phyloP scores from a whole-genome alignment of 2,797 vertebrate species.

The Paedocypris micromegethes region DNA sequence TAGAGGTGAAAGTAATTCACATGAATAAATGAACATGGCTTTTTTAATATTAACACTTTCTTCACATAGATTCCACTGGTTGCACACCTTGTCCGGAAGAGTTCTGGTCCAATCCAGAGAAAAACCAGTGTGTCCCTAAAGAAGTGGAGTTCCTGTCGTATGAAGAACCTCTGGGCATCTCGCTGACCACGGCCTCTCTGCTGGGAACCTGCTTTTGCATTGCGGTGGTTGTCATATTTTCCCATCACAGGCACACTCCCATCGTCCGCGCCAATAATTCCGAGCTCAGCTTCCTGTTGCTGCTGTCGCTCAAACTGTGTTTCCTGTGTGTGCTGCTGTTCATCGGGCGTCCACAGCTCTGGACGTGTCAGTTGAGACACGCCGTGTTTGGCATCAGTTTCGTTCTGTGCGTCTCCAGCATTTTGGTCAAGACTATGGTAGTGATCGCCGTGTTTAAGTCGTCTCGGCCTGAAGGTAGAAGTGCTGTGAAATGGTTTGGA shows the following conservation, averaged over 20 bases:
- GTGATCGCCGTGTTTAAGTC: constrained; percentile 60
- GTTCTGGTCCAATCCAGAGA: constrained; percentile 58
- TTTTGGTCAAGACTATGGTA: constrained; percentile 60
- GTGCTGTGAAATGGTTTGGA: constrained; percentile 60
- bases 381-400: constrained; percentile 48
- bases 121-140: constrained; percentile 53
- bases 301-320: constrained; percentile 28
- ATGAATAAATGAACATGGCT: not conserved
- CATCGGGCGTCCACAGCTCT: constrained; percentile 19
- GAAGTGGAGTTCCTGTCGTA: constrained; percentile 48
- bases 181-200: constrained; percentile 49
- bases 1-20: constrained; percentile 39
- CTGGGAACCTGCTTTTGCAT: constrained; percentile 29
- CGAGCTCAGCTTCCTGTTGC: constrained; percentile 31
- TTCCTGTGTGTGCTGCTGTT: constrained; percentile 7
- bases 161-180: constrained; percentile 46
- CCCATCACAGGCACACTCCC: constrained; percentile 27
- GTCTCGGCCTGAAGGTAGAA: constrained; percentile 50
- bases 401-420: constrained; percentile 45
- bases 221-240: constrained; percentile 27
- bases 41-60: not conserved
- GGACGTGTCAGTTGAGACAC: constrained; percentile 46
- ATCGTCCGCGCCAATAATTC: constrained; percentile 45
- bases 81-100: constrained; percentile 57
- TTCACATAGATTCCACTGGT: constrained; percentile 53